A percentile compares a stretch with the other conserved stretches of the same genome.
These are phyloP conservation scores for Drymonia ruficornis DNA, from an alignment of 2,888 invertebrate genomes.

Conservation along the genomic window DNA sequence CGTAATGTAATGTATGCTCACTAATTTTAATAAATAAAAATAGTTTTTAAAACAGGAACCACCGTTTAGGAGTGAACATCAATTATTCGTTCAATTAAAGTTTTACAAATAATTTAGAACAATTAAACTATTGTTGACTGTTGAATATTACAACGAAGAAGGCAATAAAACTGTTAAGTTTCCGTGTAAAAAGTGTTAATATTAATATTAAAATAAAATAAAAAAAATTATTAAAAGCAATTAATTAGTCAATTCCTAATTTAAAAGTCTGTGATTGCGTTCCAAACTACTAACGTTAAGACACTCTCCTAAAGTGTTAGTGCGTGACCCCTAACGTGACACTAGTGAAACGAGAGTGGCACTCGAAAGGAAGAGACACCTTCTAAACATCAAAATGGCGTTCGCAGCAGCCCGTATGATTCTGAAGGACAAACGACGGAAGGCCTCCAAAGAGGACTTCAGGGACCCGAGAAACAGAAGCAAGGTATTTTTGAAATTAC, in stretches of 20 bases:
- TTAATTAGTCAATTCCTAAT: slow-evolving; percentile 62
- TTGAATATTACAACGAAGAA: slow-evolving; percentile 48
- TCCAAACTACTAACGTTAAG: slow-evolving; percentile 29
- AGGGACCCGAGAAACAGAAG: slow-evolving; percentile 89
- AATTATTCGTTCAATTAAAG: slow-evolving; percentile 44
- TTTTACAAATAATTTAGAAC: slow-evolving; percentile 37
- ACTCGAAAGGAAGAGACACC: slow-evolving; percentile 35
- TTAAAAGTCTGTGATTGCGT: slow-evolving; percentile 59
- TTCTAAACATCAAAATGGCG: slow-evolving; percentile 86
- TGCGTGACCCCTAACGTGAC: slow-evolving; percentile 22
- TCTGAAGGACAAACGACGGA: slow-evolving; percentile 91
- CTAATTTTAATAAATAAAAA: no score
- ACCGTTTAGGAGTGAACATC: slow-evolving; percentile 22
- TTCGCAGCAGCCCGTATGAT: slow-evolving; percentile 94
- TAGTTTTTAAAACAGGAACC: slow-evolving; percentile 9
- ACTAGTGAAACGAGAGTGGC: slow-evolving; percentile 39
- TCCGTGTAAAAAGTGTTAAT: slow-evolving; percentile 42
- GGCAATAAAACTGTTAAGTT: slow-evolving; percentile 63
- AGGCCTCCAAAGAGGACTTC: slow-evolving; percentile 92
- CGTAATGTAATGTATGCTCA: no score
- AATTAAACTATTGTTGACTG: slow-evolving; percentile 16
- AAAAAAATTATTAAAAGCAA: slow-evolving; percentile 45
- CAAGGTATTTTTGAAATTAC: slow-evolving; percentile 86
- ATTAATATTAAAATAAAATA: slow-evolving; percentile 28
- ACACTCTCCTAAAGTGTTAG: slow-evolving; percentile 11